Percentiles rank a stretch among this genome's conserved stretches.
Evolutionary conservation across 2,888 invertebrate genomes (phyloP).

Genomic region (Hydropsyche betteni): DNA sequence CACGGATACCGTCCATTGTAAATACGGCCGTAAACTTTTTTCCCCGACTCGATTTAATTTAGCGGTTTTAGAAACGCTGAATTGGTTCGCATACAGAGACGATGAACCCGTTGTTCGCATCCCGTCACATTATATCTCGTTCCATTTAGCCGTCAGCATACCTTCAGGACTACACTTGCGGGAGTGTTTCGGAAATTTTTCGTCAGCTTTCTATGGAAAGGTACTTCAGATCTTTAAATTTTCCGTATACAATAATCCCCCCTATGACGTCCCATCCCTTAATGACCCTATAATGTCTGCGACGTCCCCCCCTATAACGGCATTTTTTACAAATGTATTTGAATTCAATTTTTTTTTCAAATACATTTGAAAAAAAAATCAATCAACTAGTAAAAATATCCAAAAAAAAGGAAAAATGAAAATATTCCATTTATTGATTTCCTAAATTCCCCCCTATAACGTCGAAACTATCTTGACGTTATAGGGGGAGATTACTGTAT

Average conservation of each 20-base stretch:
- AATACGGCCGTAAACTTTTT: not conserved
- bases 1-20: not conserved
- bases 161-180: not conserved
- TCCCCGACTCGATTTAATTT: not conserved
- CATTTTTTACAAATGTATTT: too few relatives aligned
- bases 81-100: not conserved
- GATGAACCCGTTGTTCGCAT: conserved; percentile 34
- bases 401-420: too few relatives aligned
- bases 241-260: not conserved
- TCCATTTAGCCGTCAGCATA: conserved; percentile 20
- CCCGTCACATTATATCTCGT: conserved; percentile 20
- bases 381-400: too few relatives aligned
- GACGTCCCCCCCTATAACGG: too few relatives aligned
- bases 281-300: too few relatives aligned
- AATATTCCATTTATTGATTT: too few relatives aligned
- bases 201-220: not conserved
- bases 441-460: too few relatives aligned
- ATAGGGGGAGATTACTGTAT: too few relatives aligned
- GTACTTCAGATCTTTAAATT: not conserved
- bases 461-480: too few relatives aligned
- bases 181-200: not conserved
- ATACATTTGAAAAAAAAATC: too few relatives aligned
- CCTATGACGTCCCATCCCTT: too few relatives aligned
- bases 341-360: too few relatives aligned
- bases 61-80: conserved; percentile 13